Evolutionary conservation across 2,888 invertebrate species (phyloP), one percentile per base, ranked within the genome.

Genomic region (Craniophora ligustri): DNA sequence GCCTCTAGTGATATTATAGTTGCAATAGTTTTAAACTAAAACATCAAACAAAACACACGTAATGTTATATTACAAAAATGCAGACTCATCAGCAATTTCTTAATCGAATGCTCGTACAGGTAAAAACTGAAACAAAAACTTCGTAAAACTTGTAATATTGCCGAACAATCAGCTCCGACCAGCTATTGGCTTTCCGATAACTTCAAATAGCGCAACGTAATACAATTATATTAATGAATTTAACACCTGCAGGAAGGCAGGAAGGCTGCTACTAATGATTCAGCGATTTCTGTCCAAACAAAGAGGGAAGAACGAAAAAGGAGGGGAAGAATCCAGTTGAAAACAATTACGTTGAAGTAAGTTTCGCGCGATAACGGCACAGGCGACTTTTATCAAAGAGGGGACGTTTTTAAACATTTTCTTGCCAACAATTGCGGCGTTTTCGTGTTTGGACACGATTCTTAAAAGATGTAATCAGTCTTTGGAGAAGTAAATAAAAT

Each of bases 291-390:
- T 55, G 47, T 60, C 64, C 76, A 72, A 75, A 81, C 75, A 81
- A 83, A 78, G 66, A 68, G 54, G 65, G 55, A 49, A 66, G 31
- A 49, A 4, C 44, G 21, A 65, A 75, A 72, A 66, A 53, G 46
- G 59, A 50, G 11, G n/a, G 19, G 64, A 67, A 59, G 50, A 67
- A 68, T 83, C 79, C 84, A 86, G 87, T 86, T 83, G 87, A 82
- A 89, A 89, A 88, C 87, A 88, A 88, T 89, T 88, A 88, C 84
- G 66, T 55, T 63, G 75, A 60, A 76, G 77, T 79, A 83, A 88
- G 85, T 85, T 85, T 78, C 78, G 67, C 76, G 78, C 79, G 87
- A 87, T 87, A 88, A 87, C 84, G 82, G 78, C 80, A 67, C 64
- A 58, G 70, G 71, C 63, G 82, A 82, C 79, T 83, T 84, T 82